These are phyloP conservation scores for Trilocha varians DNA, from an alignment of 2,888 invertebrate genomes.

Conservation along the genomic window DNA sequence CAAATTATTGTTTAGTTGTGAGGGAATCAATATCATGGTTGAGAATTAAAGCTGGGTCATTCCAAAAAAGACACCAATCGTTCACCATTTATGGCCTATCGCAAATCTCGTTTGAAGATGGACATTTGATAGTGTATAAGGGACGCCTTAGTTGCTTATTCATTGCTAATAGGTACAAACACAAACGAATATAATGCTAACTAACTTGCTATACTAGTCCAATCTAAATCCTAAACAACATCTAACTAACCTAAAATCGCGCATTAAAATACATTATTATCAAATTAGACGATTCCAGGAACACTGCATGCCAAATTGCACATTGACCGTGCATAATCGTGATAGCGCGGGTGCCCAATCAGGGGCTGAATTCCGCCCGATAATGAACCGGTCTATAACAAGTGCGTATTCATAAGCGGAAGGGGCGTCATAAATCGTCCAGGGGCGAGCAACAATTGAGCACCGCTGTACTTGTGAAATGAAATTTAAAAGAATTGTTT, in stretches of 20 bases:
- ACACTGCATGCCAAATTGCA: not conserved
- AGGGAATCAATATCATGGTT: no score
- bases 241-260: no score
- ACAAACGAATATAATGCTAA: not conserved
- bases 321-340: not conserved
- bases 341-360: slow-evolving; percentile 44
- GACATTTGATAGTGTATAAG: no score
- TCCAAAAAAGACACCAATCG: no score
- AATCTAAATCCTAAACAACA: no score
- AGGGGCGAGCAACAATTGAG: not conserved
- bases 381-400: slow-evolving; percentile 66
- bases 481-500: not conserved
- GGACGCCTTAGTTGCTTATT: not conserved
- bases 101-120: no score
- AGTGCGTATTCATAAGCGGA: slow-evolving; percentile 67
- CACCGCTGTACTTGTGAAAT: not conserved
- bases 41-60: no score
- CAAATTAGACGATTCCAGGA: not conserved
- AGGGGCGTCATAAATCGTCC: slow-evolving; percentile 62
- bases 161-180: not conserved
- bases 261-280: no score
- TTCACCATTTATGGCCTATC: no score
- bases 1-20: no score
- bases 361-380: slow-evolving; percentile 55
- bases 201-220: no score